Percentiles rank a stretch among this genome's conserved stretches.
Evolutionary conservation across 1,140 invertebrate species (phyloP).

Genomic region (Eubasilissa regina): DNA sequence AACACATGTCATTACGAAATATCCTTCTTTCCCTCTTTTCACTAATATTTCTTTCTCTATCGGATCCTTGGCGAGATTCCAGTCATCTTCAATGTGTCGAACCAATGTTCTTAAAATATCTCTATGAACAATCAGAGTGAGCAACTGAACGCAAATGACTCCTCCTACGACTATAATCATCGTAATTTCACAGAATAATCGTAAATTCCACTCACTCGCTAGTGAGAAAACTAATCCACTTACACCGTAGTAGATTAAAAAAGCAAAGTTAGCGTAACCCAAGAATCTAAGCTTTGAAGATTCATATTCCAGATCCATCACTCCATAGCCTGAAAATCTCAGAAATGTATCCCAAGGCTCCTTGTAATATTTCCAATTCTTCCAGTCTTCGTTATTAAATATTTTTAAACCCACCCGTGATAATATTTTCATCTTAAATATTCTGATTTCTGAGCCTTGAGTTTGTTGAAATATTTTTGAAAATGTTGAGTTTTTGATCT

Average conservation of each 20-base stretch:
- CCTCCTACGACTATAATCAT: constrained; percentile 1
- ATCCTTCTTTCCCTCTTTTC: constrained; percentile 12
- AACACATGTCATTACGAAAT: neutral
- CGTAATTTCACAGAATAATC: constrained; percentile 7
- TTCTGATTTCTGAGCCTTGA: no score
- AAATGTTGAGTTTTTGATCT: no score
- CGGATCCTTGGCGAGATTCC: neutral
- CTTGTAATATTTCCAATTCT: constrained; percentile 15
- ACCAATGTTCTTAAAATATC: neutral
- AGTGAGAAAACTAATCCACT: constrained; percentile 1
- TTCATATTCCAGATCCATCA: constrained; percentile 5
- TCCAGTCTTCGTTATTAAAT: constrained; percentile 12
- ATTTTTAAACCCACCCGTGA: neutral
- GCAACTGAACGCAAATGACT: constrained; percentile 2
- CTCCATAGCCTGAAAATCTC: neutral
- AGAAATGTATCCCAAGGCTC: constrained; percentile 16
- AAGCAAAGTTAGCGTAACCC: neutral
- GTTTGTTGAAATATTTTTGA: no score
- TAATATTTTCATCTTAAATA: neutral
- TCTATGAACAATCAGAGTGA: constrained; percentile 10
- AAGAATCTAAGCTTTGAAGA: constrained; percentile 2
- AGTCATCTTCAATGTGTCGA: neutral
- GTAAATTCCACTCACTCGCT: constrained; percentile 4
- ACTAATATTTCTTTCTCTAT: neutral
- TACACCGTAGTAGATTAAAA: neutral